phyloP scores from a whole-genome alignment of 2,888 invertebrate species.

The Latrodectus hesperus region DNA sequence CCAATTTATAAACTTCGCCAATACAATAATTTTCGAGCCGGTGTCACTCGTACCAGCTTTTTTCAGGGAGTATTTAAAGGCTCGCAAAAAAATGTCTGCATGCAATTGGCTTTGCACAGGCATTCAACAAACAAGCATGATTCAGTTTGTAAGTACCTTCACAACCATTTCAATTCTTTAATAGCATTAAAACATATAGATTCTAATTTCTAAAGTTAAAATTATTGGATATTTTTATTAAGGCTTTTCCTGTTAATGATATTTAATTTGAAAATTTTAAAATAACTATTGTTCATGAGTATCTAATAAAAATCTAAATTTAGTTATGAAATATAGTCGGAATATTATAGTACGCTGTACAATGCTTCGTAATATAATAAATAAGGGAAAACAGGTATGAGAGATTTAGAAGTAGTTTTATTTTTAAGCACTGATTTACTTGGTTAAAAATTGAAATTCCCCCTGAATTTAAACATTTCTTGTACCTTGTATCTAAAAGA shows the following conservation, averaged over 20 bases:
- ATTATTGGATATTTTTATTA: neutral
- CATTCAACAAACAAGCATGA: conserved; percentile 41
- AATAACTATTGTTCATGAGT: too few species aligned
- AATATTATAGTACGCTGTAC: too few species aligned
- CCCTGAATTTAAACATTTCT: too few species aligned
- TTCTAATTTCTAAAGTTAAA: neutral
- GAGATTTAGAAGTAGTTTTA: too few species aligned
- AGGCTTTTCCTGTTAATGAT: neutral
- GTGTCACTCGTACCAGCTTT: conserved; percentile 60
- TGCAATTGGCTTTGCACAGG: conserved; percentile 32
- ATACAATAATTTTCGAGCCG: conserved; percentile 50
- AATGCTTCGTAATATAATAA: too few species aligned
- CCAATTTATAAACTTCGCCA: conserved; percentile 56
- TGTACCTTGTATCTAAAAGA: too few species aligned
- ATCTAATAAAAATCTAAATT: too few species aligned
- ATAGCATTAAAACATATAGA: neutral
- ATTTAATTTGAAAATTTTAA: too few species aligned
- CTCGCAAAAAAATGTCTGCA: conserved; percentile 9
- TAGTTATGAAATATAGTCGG: too few species aligned
- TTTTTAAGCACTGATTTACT: too few species aligned
- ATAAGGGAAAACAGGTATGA: too few species aligned
- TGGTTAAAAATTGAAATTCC: too few species aligned
- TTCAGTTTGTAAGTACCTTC: conserved; percentile 49
- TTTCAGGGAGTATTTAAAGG: conserved; percentile 55
- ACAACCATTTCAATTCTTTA: neutral